Base-by-base conservation (phyloP, 2,888 invertebrate genomes). In the Noctua janthe region DNA sequence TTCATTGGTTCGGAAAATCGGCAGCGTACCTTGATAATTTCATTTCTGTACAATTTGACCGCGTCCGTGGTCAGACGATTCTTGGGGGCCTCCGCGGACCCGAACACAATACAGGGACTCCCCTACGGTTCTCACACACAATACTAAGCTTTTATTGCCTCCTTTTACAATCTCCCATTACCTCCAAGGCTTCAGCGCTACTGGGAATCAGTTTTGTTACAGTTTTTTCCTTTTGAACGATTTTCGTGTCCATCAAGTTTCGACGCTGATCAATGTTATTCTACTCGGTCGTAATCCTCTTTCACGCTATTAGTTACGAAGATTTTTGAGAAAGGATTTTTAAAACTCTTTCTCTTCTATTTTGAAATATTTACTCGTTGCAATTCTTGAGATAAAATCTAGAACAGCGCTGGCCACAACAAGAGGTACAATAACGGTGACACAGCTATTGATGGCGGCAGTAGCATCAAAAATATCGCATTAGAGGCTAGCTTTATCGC, bases 11-110 rank as follows among this genome's bases (percentile, higher is more conserved):
- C 97, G 96, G 97, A 97, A 97, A 97, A 97, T 97, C 97, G 97
- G 96, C 96, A 97, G 94, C 96, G 97, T 97, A 97, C 97, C 97
- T 97, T 97, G 97, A 97, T 97, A 97, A 97, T 97, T 97, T 97
- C 97, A 97, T 97, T 97, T 97, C 97, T 97, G 97, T 97, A 97
- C 97, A 97, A 97, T 97, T 97, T 97, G 97, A 97, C 96, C 97
- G 97, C 95, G 95, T 93, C 95, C 95, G 96, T 96, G 96, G 96
- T 96, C 96, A 95, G 96, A 92, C 96, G 96, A 95, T 95, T 96
- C 96, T 95, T 95, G 94, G 95, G 94, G 95, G 93, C 94, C 96
- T 94, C 96, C 91, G 93, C 93, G 96, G 96, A 92, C 94, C 94
- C 95, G 94, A 94, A 94, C 92, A 97, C 96, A 97, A 97, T 97